Evolutionary conservation across 37 sponge, comb jelly and placozoan genomes (phyloP), one percentile per base, ranked within the genome.

Genomic region (Amphimedon queenslandica): DNA sequence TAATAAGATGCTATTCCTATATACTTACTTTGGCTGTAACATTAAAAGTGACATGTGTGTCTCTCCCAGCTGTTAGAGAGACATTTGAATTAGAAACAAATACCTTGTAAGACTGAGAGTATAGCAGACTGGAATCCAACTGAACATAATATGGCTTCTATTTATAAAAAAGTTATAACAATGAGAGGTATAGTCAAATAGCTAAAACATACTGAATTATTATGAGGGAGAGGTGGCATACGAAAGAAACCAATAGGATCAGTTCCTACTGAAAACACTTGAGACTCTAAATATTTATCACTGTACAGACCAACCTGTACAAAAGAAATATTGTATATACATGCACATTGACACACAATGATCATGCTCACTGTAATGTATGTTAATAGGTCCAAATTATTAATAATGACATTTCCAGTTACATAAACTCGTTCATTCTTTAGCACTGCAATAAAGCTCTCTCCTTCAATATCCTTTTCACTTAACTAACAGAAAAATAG

Each of bases 371-470:
- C 53, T 40, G 37, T 39, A 42, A 55, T 47, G 31, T 72, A 20
- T 31, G 32, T 23, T 3, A 55, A 55, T 3, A 34, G 10, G 33
- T 25, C 24, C 27, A 38, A 10, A 69, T 37, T 40, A 27, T 84
- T 77, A 20, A 79, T 72, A 21, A 78, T 4, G 3, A 84, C 74
- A 36, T 79, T 84, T 0, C 85, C 85, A n/a, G 85, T 60, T 21
- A 84, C 71, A 58, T 33, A 38, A 18, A 84, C 30, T 2, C 20
- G 38, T 18, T 33, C 41, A 42, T 35, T 25, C 11, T 51, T 24
- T n/a, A 37, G 53, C 28, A 84, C 24, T 0, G 58, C 79, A 1
- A 78, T 42, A 40, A 86, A 79, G 20, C 69, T 55, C 21, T 74
- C 65, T 31, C 55, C 76, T 6, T 31, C 58, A 1, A 86, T 39